Evolutionary conservation across 1,140 invertebrate genomes (phyloP), one percentile per base, ranked within the genome.

Genomic region (Drosophila melanica): DNA sequence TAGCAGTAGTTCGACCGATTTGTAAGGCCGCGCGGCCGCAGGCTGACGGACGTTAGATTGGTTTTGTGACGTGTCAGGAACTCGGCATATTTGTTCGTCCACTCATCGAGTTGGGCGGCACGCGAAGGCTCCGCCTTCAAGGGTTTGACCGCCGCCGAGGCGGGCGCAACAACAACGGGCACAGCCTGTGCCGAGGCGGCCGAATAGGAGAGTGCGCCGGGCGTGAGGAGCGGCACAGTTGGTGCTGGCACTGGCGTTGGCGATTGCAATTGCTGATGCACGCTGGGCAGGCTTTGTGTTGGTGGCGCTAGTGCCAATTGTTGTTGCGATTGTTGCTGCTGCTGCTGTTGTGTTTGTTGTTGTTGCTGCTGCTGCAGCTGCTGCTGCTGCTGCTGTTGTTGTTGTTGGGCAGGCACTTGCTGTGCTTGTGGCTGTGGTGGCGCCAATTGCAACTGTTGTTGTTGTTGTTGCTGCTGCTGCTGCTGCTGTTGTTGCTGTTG

Each of bases 1-100:
- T 98, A 99, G 93, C 98, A 99, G 93, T 97, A 98, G 93, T 98
- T 99, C 51, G 96, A 97, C 55, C 95, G 95, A 92, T 99, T 99
- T 39, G 95, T 96, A 12, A 99, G 93, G 9, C 98, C 98, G 58
- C 97, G 94, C 0, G 97, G 98, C 82, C 96, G 93, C 14, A 98
- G 92, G 59, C 95, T 94, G 12, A 96, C 94, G 1, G 95, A 93
- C 57, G 94, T 93, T 90, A 96, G 95, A 80, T 97, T 95, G 77
- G 97, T 93, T 79, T 94, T 94, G 89, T 96, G 96, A 75, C 93
- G 94, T 0, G 93, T 90, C 59, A 97, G 92, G 92, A 95, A 95
- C 91, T 97, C 96, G 95, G 92, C 79, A 94, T 95, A 86, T 75
- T 92, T 91, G 27, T 80, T 72, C 23, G 90, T 89, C 74, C 81